Conservation (phyloP, 2,797 vertebrate species). For the Smutsia temminckii region DNA sequence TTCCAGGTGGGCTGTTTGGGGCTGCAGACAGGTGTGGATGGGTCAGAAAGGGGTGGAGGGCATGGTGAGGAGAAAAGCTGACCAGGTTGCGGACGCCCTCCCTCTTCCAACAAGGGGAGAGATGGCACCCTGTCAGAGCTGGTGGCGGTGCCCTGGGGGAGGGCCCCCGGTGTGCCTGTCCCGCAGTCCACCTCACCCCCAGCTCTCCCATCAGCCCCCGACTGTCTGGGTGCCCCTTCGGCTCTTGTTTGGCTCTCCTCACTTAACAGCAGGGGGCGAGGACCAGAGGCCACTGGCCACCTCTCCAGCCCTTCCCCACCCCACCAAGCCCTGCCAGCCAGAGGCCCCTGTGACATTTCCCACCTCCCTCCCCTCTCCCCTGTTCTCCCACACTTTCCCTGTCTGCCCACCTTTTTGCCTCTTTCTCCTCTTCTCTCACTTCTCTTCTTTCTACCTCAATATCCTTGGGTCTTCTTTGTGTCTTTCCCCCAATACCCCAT, state of each 20-base stretch:
- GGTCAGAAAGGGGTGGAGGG: neutral
- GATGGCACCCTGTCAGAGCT: neutral
- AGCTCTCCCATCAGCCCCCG: neutral
- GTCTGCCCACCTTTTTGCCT: conserved; percentile 49
- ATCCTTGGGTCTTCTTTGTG: neutral
- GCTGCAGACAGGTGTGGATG: neutral
- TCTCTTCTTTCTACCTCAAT: neutral
- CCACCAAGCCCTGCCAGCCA: conserved; percentile 57
- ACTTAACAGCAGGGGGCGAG: neutral
- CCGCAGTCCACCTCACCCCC: neutral
- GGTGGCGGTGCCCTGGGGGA: neutral
- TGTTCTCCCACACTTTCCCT: conserved; percentile 63
- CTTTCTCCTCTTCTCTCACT: conserved; percentile 3
- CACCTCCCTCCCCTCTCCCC: conserved; percentile 28
- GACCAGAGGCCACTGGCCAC: neutral
- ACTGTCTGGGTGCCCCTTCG: neutral
- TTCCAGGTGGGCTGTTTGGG: neutral
- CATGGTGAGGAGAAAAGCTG: neutral
- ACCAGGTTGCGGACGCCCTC: neutral
- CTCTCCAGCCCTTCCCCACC: neutral
- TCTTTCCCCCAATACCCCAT: neutral
- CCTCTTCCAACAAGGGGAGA: neutral
- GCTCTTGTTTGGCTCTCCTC: neutral
- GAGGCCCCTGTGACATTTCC: conserved; percentile 80
- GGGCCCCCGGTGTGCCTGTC: neutral